Percentiles rank a stretch among this genome's conserved stretches.
Conservation (phyloP, 2,888 invertebrate species). For the Cerceris rybyensis region DNA sequence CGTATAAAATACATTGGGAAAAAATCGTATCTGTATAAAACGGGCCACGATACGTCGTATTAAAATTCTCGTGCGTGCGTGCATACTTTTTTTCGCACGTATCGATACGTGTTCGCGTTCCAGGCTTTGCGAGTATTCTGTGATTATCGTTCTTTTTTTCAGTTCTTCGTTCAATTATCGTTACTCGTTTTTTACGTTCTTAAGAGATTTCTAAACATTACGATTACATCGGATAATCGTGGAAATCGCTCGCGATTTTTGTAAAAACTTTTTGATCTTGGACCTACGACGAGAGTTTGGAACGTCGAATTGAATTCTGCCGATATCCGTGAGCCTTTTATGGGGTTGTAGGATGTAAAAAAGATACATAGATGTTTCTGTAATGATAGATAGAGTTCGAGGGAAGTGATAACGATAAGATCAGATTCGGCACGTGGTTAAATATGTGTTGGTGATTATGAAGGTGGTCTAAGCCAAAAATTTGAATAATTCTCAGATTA, state of each 20-base stretch:
- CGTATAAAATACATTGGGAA: conserved; percentile 29
- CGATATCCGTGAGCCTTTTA: conserved; percentile 5
- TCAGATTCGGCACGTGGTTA: too few species aligned
- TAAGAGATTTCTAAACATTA: conserved; percentile 13
- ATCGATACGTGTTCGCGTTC: conserved; percentile 39
- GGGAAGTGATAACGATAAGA: too few species aligned
- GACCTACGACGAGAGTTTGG: background rate
- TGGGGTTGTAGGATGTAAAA: background rate
- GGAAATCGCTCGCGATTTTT: background rate
- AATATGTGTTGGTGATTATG: too few species aligned
- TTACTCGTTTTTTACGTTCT: conserved; percentile 12
- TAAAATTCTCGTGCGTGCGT: conserved; percentile 21
- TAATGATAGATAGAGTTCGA: background rate
- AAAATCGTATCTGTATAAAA: conserved; percentile 40
- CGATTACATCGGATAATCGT: background rate
- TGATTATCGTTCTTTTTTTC: conserved; percentile 1
- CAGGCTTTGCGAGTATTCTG: conserved; percentile 46
- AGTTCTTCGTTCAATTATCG: conserved; percentile 40
- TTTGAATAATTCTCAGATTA: too few species aligned
- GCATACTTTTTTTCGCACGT: conserved; percentile 5
- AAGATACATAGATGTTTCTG: background rate
- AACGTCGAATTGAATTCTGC: background rate
- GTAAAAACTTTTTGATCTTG: background rate
- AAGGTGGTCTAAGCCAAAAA: too few species aligned
- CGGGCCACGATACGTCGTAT: conserved; percentile 36